A percentile compares a stretch with the other conserved stretches of the same genome.
phyloP scores from a whole-genome alignment of 2,888 invertebrate genomes.

The Lepidochrysops patricia region DNA sequence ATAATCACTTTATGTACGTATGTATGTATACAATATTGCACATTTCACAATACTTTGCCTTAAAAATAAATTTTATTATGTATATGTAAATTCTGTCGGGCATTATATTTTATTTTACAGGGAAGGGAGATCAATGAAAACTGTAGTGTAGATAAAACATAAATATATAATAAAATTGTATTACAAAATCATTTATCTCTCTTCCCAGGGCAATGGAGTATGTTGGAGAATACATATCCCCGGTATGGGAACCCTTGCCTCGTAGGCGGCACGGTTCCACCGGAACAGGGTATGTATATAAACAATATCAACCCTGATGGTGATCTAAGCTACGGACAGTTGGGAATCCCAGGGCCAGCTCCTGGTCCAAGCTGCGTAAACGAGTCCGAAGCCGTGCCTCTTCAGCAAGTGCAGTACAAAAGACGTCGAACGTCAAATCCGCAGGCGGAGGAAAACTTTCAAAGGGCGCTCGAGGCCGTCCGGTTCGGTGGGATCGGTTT shows the following conservation, averaged over 20 bases:
- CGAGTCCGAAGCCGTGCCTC: slow-evolving; percentile 40
- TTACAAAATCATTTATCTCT: slow-evolving; percentile 72
- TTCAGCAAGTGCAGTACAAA: slow-evolving; percentile 60
- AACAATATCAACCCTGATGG: slow-evolving; percentile 60
- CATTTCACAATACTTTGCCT: slow-evolving; percentile 3
- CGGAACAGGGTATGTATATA: slow-evolving; percentile 74
- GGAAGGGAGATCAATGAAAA: slow-evolving; percentile 72
- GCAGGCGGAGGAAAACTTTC: slow-evolving; percentile 88
- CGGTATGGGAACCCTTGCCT: slow-evolving; percentile 81
- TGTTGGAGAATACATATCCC: slow-evolving; percentile 87
- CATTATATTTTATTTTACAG: slow-evolving; percentile 48
- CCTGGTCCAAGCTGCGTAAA: slow-evolving; percentile 49
- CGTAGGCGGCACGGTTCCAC: slow-evolving; percentile 72
- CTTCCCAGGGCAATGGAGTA: slow-evolving; percentile 89
- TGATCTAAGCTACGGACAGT: slow-evolving; percentile 55
- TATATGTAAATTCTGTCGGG: slow-evolving; percentile 4
- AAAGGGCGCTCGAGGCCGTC: slow-evolving; percentile 86
- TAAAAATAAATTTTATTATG: not conserved
- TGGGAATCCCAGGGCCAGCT: slow-evolving; percentile 54
- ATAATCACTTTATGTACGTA: no score
- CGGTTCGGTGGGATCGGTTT: slow-evolving; percentile 89
- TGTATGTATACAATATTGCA: not conserved
- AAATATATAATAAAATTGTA: slow-evolving; percentile 36
- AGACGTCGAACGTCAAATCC: slow-evolving; percentile 84
- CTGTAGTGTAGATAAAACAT: slow-evolving; percentile 28